Percentiles rank a stretch among this genome's conserved stretches.
These are phyloP conservation scores for Paguma larvata DNA, from an alignment of 2,797 vertebrate genomes.

Conservation along the genomic window DNA sequence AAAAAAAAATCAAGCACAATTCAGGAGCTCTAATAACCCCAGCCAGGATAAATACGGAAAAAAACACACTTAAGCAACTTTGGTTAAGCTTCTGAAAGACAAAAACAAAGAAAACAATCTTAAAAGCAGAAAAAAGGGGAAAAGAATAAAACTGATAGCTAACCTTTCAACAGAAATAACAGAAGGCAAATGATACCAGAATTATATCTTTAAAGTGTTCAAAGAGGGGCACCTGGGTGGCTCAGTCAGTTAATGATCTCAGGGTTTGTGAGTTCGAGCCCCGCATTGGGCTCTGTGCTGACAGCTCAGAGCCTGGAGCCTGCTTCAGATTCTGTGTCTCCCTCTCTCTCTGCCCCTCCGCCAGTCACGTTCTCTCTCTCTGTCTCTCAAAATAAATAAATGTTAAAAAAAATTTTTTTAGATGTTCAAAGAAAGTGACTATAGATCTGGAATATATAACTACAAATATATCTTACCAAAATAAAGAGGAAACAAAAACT, in stretches of 20 bases:
- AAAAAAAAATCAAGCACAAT: not conserved
- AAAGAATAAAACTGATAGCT: not conserved
- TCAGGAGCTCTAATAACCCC: not conserved
- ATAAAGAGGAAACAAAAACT: not conserved
- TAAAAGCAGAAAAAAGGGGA: not conserved
- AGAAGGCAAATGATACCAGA: not conserved
- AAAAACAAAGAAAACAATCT: not conserved
- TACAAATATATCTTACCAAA: conserved; percentile 8
- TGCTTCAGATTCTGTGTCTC: not conserved
- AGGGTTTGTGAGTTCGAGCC: not conserved
- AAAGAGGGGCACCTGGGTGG: not conserved
- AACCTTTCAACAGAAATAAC: not conserved
- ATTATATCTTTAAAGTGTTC: not conserved
- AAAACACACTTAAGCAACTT: not conserved
- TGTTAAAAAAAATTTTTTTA: too few species aligned
- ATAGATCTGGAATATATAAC: not conserved
- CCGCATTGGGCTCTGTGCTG: too few species aligned
- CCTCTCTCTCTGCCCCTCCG: not conserved
- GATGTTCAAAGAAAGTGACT: not conserved
- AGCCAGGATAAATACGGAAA: not conserved
- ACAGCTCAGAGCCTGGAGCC: not conserved
- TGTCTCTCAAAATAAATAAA: not conserved
- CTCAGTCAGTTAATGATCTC: not conserved
- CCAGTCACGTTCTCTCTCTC: accelerated
- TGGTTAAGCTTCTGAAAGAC: conserved; percentile 1